Percentiles rank a stretch among this genome's conserved stretches.
phyloP scores from a whole-genome alignment of 2,888 invertebrate species.

The Disparrhopalites patrizii region DNA sequence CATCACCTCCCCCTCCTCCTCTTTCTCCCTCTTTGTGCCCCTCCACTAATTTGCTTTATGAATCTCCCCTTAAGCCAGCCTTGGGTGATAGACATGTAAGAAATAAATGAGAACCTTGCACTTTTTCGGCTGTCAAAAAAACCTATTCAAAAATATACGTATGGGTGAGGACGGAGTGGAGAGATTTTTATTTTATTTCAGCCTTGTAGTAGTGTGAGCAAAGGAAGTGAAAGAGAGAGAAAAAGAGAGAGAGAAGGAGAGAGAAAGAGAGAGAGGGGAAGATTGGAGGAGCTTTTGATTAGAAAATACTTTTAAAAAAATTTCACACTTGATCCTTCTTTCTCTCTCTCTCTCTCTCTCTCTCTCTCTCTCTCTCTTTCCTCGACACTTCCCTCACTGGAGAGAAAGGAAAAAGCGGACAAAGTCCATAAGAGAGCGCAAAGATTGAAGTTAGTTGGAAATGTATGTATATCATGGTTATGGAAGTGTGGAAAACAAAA shows the following conservation, averaged over 20 bases:
- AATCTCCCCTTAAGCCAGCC: slow-evolving; percentile 16
- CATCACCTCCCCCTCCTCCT: too few relatives aligned
- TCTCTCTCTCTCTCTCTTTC: not conserved
- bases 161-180: too few relatives aligned
- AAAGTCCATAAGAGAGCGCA: too few relatives aligned
- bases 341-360: not conserved
- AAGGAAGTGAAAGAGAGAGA: too few relatives aligned
- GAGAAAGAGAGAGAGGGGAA: not conserved
- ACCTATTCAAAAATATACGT: not conserved
- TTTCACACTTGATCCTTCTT: slow-evolving; percentile 18
- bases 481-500: not conserved
- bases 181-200: too few relatives aligned
- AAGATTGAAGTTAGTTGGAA: too few relatives aligned
- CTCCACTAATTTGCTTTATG: slow-evolving; percentile 28
- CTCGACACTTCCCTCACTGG: not conserved
- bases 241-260: too few relatives aligned
- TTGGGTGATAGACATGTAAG: slow-evolving; percentile 23
- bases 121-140: slow-evolving; percentile 28
- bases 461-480: not conserved
- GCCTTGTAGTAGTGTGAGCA: too few relatives aligned
- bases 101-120: slow-evolving; percentile 27
- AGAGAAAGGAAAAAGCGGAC: slow-evolving; percentile 1
- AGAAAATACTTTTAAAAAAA: slow-evolving; percentile 25
- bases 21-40: too few relatives aligned
- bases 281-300: slow-evolving; percentile 24